Evolutionary conservation across 2,888 invertebrate genomes (phyloP), one percentile per base, ranked within the genome.

Genomic region (Pseudolycoriella hygida): DNA sequence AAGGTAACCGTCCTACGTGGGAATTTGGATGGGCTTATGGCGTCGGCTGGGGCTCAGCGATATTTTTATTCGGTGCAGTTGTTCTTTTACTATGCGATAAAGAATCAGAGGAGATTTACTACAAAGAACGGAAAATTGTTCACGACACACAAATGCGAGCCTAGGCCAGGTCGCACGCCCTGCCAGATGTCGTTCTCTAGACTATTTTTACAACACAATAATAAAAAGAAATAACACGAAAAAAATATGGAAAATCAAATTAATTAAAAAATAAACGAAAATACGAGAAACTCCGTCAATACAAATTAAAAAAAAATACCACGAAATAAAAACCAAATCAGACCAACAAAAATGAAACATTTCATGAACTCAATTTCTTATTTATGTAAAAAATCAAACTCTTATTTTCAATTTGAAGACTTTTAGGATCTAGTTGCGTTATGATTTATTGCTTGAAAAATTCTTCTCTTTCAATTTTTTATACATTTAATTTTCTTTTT

Each of bases 21-120:
- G 92, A 94, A 65, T 96, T 97, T 59, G 94, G 94, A 43, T 97
- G 94, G 93, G 93, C 94, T 40, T 97, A 97, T 64, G 94, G 96
- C 42, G 87, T 96, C 19, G 94, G 92, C 14, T 97, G 96, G 94
- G 94, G 93, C 52, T 88, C 93, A 39, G 89, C 90, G 57, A 89
- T 94, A 60, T 93, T 96, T 70, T 73, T 93, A 43, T 88, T 94
- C 64, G 93, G 93, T 40, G 92, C 89, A 46, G 88, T 92, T 3
- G 80, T 96, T 49, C 72, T 97, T 53, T 73, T 97, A 57, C 76
- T 94, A 53, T 92, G 94, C 67, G 96, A 97, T 73, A 96, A 94
- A 68, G 94, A 96, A 68, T 90, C 89, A 57, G 94, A 97, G 69
- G 94, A 96, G 69, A 87, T 96, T 60, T 89, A 93, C 69, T 92